Conservation (phyloP, 2,113 vertebrate genomes). For the Aphyosemion australe region DNA sequence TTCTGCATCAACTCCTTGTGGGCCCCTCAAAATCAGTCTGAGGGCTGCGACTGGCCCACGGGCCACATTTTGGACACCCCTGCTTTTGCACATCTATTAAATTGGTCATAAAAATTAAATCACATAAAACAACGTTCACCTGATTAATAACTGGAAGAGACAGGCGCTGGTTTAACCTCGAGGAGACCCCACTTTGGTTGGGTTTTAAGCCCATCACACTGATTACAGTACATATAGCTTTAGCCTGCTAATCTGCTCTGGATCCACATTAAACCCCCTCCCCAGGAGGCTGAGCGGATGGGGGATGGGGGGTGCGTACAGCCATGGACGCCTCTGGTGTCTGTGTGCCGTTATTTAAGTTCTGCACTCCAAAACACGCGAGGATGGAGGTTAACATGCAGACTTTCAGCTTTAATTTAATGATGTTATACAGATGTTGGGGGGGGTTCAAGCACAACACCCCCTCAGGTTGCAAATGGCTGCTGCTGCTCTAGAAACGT, state of each 20-base stretch:
- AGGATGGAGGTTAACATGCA: neutral
- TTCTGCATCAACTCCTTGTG: too few species aligned
- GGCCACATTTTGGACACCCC: too few species aligned
- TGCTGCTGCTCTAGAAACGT: neutral
- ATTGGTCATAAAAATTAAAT: too few species aligned
- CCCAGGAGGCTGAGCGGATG: slow-evolving; percentile 27
- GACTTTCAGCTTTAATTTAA: neutral
- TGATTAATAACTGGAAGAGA: slow-evolving; percentile 14
- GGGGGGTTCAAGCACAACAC: neutral
- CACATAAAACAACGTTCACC: too few species aligned
- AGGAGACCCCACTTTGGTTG: slow-evolving; percentile 42
- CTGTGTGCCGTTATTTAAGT: slow-evolving; percentile 7
- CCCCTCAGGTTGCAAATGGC: neutral
- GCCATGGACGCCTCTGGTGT: neutral
- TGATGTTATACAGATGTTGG: neutral
- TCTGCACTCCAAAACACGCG: neutral
- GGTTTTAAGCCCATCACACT: slow-evolving; percentile 48
- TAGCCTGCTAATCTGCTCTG: slow-evolving; percentile 61
- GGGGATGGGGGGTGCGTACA: neutral
- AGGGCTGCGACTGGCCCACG: too few species aligned
- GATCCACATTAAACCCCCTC: slow-evolving; percentile 57
- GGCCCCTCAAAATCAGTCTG: too few species aligned
- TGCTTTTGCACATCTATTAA: too few species aligned
- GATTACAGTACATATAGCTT: slow-evolving; percentile 51
- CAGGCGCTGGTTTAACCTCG: slow-evolving; percentile 58